Base-by-base conservation (phyloP, 2,888 invertebrate species). In the Eutolmus rufibarbis region DNA sequence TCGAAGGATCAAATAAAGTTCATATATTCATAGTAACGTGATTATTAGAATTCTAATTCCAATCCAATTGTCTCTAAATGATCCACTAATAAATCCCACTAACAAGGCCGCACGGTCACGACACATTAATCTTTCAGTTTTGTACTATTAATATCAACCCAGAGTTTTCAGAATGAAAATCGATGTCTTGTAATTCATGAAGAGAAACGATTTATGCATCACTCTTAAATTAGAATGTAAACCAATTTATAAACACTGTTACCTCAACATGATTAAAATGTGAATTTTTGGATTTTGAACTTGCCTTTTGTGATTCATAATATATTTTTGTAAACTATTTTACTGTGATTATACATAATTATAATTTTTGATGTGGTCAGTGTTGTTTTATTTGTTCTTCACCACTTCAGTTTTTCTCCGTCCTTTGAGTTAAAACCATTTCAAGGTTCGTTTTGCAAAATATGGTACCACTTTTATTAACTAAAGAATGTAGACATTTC, bases 331-430 rank as follows among this genome's bases (percentile, higher is more conserved):
- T 82, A 82, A 82, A 66, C 5, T 57, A 57, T 31, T 57, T 31
- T 40, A 57, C 82, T 82, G 82, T 82, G 82, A 82, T 82, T 82
- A 57, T 82, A 57, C 34, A 57, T 57, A 57, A 82, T 57, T 57
- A 82, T 66, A 82, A 82, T 40, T 82, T 82, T 82, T 66, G 57
- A 34, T 40, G 34, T 82, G 66, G 56, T 56, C 19, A 82, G n/a
- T 57, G 66, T 82, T 82, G 82, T 82, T 82, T 82, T 82, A 86
- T 86, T 86, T 86, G 12, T 34, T 84, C n/a, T 74, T 74, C 8
- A 74, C 19, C 37, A 76, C 16, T 8, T 37, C 19, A 5, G 34
- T n/a, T 37, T 76, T 37, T 19, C 4, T 34, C 19, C 16, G 1
- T 5, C 8, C 16, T 8, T 16, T 8, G 5, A 56, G 3, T 56